Conservation (phyloP, 2,888 invertebrate genomes). For the Cerastis leucographa region DNA sequence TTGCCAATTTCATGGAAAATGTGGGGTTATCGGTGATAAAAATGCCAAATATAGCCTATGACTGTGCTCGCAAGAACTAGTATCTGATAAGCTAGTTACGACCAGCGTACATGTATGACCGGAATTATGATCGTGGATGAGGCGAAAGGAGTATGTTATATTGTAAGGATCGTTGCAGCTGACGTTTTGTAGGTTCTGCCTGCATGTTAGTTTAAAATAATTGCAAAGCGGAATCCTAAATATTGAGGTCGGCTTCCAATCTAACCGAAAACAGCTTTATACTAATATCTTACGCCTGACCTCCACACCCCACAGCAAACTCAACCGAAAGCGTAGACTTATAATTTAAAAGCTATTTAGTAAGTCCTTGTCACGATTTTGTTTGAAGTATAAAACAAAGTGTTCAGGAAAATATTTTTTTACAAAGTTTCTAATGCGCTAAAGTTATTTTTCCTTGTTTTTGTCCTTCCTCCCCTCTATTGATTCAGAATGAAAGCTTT, state of each 20-base stretch:
- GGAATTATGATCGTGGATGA: background rate
- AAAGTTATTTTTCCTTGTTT: constrained; percentile 10
- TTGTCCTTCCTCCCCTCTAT: background rate
- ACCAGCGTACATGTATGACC: too few species aligned
- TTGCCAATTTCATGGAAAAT: constrained; percentile 5
- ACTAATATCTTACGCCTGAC: background rate
- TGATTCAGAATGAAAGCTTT: constrained; percentile 14
- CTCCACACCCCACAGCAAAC: constrained; percentile 3
- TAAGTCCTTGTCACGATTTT: constrained; percentile 1
- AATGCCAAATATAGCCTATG: background rate
- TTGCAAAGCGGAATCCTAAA: background rate
- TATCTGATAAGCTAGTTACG: background rate
- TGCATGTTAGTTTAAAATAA: background rate
- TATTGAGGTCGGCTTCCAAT: background rate
- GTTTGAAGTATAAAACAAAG: constrained; percentile 1
- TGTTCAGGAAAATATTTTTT: constrained; percentile 28
- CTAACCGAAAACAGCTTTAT: background rate
- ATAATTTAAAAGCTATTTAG: background rate
- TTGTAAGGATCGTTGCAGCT: too few species aligned
- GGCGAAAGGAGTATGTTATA: background rate
- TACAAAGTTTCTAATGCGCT: background rate
- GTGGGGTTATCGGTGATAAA: constrained; percentile 1
- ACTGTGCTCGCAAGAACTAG: background rate
- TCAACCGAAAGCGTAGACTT: background rate
- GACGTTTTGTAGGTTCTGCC: background rate